phyloP scores from a whole-genome alignment of 2,113 vertebrate genomes.

The Hippocampus abdominalis region DNA sequence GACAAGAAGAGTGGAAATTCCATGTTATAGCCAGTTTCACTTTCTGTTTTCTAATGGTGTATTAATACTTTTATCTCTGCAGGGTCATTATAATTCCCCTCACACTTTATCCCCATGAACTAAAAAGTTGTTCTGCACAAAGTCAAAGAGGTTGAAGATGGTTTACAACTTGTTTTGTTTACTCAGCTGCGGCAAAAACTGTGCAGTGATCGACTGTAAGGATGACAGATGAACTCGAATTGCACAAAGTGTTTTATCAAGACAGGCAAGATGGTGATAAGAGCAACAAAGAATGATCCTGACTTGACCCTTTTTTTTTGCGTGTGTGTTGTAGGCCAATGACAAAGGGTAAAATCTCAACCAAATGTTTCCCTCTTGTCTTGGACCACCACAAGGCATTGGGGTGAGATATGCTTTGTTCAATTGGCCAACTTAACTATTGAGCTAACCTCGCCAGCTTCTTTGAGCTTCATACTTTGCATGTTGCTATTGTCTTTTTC shows the following conservation, averaged over 20 bases:
- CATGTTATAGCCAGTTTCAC: background rate
- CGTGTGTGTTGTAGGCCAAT: conserved; percentile 11
- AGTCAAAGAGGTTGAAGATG: background rate
- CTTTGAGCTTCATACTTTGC: too few relatives aligned
- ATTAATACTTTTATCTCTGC: background rate
- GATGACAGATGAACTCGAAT: conserved; percentile 14
- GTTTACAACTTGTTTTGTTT: background rate
- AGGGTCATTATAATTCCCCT: background rate
- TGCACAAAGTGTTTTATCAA: background rate
- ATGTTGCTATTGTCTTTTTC: too few relatives aligned
- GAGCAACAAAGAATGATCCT: conserved; percentile 17
- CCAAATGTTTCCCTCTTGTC: conserved; percentile 41
- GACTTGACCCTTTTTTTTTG: conserved; percentile 15
- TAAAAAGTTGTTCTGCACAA: background rate
- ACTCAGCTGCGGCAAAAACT: conserved; percentile 10
- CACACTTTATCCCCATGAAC: background rate
- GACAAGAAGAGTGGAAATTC: background rate
- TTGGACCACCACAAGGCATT: conserved; percentile 41
- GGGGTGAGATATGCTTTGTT: conserved; percentile 41
- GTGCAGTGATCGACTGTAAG: background rate
- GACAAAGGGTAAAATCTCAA: conserved; percentile 39
- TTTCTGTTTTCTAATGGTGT: background rate
- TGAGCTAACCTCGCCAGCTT: too few relatives aligned
- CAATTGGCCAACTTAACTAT: conserved; percentile 6
- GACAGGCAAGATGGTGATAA: conserved; percentile 13